These are phyloP conservation scores for Sebastes minor DNA, from an alignment of 2,797 vertebrate genomes.

Conservation along the genomic window DNA sequence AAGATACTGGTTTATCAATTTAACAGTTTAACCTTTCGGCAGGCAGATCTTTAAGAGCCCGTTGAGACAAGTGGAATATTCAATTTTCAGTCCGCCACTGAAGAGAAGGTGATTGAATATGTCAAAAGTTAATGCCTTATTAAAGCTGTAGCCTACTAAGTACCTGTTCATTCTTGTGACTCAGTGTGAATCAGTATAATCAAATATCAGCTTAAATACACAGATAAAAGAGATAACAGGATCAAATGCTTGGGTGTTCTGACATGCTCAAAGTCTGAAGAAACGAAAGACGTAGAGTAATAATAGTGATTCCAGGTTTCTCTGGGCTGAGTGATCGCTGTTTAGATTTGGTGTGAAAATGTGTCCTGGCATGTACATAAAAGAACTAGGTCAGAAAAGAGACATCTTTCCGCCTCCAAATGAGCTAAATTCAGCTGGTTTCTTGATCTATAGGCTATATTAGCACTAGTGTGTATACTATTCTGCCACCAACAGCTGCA, in stretches of 20 bases:
- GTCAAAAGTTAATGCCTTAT: neutral
- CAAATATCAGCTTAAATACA: neutral
- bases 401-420: neutral
- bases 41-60: neutral
- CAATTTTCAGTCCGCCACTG: neutral
- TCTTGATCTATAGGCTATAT: neutral
- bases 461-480: neutral
- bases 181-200: neutral
- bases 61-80: constrained; percentile 16
- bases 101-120: neutral
- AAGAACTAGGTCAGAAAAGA: neutral
- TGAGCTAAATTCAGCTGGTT: neutral
- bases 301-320: neutral
- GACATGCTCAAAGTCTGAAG: neutral
- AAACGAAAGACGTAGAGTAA: neutral
- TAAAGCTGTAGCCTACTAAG: neutral
- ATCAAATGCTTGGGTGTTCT: neutral
- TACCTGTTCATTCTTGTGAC: neutral
- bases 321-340: neutral
- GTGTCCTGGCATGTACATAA: neutral
- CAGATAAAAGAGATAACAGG: neutral
- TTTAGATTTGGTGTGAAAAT: too few species aligned
- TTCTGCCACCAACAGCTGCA: neutral
- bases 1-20: neutral
- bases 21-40: constrained; percentile 19